Base-by-base conservation (phyloP, 2,888 invertebrate species). In the Cheilosia scutellata region DNA sequence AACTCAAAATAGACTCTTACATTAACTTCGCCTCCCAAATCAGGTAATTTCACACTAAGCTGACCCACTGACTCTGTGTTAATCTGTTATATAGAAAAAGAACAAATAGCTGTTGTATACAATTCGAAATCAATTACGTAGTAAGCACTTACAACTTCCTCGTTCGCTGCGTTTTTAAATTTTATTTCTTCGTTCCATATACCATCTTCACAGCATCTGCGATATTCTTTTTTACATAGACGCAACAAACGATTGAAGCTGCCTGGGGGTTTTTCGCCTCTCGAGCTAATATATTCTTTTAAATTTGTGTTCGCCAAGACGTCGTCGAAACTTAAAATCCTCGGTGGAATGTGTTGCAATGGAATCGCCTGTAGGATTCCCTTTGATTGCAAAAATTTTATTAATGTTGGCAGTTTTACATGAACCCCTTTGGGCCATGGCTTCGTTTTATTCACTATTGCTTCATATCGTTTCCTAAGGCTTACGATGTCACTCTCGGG, bases 261-360 rank as follows among this genome's bases (percentile, higher is more conserved):
- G 13, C 53, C 75, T 11, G 79, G 80, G 1, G 79, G 79, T 51
- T 57, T 11, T 0, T 20, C 4, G 6, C 55, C 33, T 1, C 29
- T 79, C 16, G 79, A 47, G 33, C 76, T 76, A 1, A 66, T 58
- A 1, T 7, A 68, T 58, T 82, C 57, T 6, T 77, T 72, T 7
- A 86, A 49, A 72, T 86, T 86, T 2, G 82, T 86, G 6, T 68
- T 11, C 7, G 82, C 44, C 6, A 86, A 9, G 4, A 68, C 55
- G 31, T 86, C 86, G n/a, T 65, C 51, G 9, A 82, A 82, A 29
- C 66, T 49, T 27, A 86, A 16, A 16, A 82, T 9, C 29, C 55
- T 33, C 13, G 86, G 86, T 4, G 82, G 82, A 33, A 86, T 68
- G 47, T 60, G 20, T 9, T 62, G 60, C 11, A 80, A 51, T 11